Evolutionary conservation across 30 jellyfish, hydroid and myxozoan genomes (phyloP).

Genomic region (Pelagia noctiluca): DNA sequence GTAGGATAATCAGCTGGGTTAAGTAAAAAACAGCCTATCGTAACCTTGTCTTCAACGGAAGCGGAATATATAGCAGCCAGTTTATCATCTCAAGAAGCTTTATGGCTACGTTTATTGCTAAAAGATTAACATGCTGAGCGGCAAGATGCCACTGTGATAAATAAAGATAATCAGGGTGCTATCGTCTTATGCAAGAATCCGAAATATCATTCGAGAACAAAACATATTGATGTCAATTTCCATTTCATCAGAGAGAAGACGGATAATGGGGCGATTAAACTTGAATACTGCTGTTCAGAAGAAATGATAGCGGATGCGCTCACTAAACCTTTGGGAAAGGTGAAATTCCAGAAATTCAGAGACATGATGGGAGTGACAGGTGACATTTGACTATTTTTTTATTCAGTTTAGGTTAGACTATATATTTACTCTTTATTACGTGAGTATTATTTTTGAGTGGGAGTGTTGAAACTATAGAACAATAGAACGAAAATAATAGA

Average conservation of each 20-base stretch:
- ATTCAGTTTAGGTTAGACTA: not conserved
- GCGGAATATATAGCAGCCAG: slow-evolving; percentile 25
- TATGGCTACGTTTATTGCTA: slow-evolving; percentile 23
- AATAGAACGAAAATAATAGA: not conserved
- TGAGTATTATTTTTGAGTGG: not conserved
- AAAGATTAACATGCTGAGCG: slow-evolving; percentile 3
- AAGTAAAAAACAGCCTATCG: slow-evolving; percentile 20
- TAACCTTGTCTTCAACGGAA: slow-evolving; percentile 25
- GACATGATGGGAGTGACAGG: slow-evolving; percentile 15
- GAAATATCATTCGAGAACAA: slow-evolving; percentile 22
- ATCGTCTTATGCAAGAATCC: not conserved
- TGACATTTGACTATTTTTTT: not conserved
- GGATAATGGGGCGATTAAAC: not conserved
- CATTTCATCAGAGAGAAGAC: slow-evolving; percentile 30
- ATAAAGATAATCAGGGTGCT: slow-evolving; percentile 12
- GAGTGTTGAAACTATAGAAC: slow-evolving; percentile 1
- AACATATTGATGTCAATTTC: slow-evolving; percentile 18
- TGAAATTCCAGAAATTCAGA: slow-evolving; percentile 5
- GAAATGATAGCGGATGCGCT: slow-evolving; percentile 33
- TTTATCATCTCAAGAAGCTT: slow-evolving; percentile 37
- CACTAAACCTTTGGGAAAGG: not conserved
- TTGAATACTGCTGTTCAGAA: slow-evolving; percentile 6
- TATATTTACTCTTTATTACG: not conserved
- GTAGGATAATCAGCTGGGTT: slow-evolving; percentile 12
- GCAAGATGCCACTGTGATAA: not conserved